Evolutionary conservation across 2,888 invertebrate genomes (phyloP).

Genomic region (Creontiades dilutus): DNA sequence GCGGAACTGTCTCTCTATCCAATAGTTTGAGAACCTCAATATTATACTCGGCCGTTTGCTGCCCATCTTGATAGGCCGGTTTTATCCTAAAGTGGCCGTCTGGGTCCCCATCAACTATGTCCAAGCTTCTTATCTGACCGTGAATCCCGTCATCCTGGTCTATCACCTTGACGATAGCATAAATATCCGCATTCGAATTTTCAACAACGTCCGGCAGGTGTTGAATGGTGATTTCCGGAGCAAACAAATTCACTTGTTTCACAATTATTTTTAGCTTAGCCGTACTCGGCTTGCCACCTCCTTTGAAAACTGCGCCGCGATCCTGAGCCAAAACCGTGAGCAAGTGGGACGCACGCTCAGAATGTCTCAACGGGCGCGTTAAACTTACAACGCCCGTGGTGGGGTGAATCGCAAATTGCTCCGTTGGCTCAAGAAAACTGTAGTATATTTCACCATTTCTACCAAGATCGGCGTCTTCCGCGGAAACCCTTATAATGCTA

Average conservation of each 20-base stretch:
- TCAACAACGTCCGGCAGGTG: constrained; percentile 90
- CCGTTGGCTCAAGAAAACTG: constrained; percentile 89
- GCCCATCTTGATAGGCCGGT: constrained; percentile 78
- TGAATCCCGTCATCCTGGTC: constrained; percentile 92
- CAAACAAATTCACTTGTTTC: constrained; percentile 89
- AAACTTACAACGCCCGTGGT: constrained; percentile 92
- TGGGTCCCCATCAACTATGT: constrained; percentile 93
- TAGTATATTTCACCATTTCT: constrained; percentile 98
- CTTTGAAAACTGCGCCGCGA: constrained; percentile 79
- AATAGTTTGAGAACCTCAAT: constrained; percentile 88
- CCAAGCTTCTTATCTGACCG: constrained; percentile 89
- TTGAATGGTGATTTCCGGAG: constrained; percentile 90
- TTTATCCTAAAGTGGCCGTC: constrained; percentile 92
- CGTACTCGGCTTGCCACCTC: constrained; percentile 83
- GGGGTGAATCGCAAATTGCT: constrained; percentile 95
- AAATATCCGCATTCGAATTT: constrained; percentile 90
- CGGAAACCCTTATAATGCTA: constrained; percentile 88
- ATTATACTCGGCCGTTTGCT: constrained; percentile 84
- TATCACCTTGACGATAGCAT: constrained; percentile 91
- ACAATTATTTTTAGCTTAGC: constrained; percentile 89
- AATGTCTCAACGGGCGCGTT: constrained; percentile 87
- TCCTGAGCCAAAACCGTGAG: constrained; percentile 92
- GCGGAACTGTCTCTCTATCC: constrained; percentile 88
- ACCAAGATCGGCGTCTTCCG: constrained; percentile 97
- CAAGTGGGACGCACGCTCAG: constrained; percentile 85